Percentiles rank a stretch among this genome's conserved stretches.
Evolutionary conservation across 2,888 invertebrate species (phyloP).

Genomic region (Drosophila atroscutellata): DNA sequence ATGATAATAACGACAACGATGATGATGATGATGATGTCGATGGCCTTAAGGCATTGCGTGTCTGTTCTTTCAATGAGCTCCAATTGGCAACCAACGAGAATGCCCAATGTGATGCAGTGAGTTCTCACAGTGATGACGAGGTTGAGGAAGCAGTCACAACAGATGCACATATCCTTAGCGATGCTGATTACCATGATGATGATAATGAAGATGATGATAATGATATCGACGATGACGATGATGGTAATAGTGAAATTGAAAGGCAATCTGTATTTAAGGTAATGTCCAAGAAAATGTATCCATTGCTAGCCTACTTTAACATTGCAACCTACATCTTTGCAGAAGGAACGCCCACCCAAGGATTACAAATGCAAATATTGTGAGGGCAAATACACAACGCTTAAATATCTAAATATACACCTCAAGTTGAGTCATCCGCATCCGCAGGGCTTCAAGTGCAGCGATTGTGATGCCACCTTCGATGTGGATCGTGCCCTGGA

Average conservation of each 20-base stretch:
- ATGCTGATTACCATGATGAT: slow-evolving; percentile 9
- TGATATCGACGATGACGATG: neutral
- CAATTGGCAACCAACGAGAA: slow-evolving; percentile 12
- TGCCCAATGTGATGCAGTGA: neutral
- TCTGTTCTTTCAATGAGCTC: slow-evolving; percentile 11
- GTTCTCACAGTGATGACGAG: slow-evolving; percentile 21
- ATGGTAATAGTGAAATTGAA: slow-evolving; percentile 28
- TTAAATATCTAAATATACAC: slow-evolving; percentile 64
- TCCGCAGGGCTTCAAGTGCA: slow-evolving; percentile 66
- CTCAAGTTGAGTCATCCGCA: slow-evolving; percentile 68
- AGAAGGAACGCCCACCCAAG: slow-evolving; percentile 49
- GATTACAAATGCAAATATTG: slow-evolving; percentile 61
- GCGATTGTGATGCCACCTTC: slow-evolving; percentile 61
- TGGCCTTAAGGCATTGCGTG: slow-evolving; percentile 8
- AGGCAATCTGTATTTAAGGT: slow-evolving; percentile 56
- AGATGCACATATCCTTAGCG: slow-evolving; percentile 2
- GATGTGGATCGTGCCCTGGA: slow-evolving; percentile 61
- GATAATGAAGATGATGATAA: slow-evolving; percentile 5
- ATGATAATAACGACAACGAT: slow-evolving; percentile 7
- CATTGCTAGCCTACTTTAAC: neutral
- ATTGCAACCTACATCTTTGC: neutral
- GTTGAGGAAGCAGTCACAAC: slow-evolving; percentile 11
- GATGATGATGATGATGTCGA: neutral
- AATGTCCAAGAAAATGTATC: neutral
- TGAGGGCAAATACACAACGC: slow-evolving; percentile 55